These are phyloP conservation scores for Diorhabda carinulata DNA, from an alignment of 1,140 invertebrate species.

Conservation along the genomic window DNA sequence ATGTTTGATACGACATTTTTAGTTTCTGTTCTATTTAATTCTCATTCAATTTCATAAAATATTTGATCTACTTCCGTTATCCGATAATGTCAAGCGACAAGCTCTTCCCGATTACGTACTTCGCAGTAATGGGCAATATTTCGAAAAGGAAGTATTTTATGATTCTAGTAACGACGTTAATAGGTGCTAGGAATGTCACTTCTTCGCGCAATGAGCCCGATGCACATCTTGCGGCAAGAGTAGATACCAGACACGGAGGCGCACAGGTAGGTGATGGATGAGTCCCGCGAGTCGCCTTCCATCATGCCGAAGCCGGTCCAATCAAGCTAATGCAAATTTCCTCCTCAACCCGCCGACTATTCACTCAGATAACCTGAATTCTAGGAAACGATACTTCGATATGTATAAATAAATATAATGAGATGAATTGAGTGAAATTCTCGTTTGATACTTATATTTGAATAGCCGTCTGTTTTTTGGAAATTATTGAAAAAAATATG, in stretches of 20 bases:
- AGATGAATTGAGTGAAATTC: background rate
- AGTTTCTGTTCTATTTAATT: too few relatives aligned
- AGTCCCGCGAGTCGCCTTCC: conserved; percentile 23
- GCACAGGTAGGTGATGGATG: conserved; percentile 28
- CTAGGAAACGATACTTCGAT: background rate
- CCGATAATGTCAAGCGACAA: background rate
- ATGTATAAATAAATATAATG: background rate
- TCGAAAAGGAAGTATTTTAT: background rate
- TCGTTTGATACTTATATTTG: too few relatives aligned
- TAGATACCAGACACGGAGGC: background rate
- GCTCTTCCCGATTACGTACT: background rate
- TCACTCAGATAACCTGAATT: background rate
- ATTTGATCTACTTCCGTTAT: too few relatives aligned
- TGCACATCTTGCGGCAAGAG: background rate
- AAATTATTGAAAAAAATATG: too few relatives aligned
- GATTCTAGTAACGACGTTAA: background rate
- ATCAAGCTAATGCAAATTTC: conserved; percentile 28
- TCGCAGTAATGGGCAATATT: background rate
- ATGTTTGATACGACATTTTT: too few relatives aligned
- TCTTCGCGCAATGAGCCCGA: background rate
- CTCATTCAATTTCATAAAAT: too few relatives aligned
- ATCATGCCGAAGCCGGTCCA: conserved; percentile 25
- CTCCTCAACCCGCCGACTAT: conserved; percentile 9
- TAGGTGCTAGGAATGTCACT: background rate
- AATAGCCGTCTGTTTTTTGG: too few relatives aligned